Conservation (phyloP, 2,113 vertebrate species). For the Sakesphorus luctuosus region DNA sequence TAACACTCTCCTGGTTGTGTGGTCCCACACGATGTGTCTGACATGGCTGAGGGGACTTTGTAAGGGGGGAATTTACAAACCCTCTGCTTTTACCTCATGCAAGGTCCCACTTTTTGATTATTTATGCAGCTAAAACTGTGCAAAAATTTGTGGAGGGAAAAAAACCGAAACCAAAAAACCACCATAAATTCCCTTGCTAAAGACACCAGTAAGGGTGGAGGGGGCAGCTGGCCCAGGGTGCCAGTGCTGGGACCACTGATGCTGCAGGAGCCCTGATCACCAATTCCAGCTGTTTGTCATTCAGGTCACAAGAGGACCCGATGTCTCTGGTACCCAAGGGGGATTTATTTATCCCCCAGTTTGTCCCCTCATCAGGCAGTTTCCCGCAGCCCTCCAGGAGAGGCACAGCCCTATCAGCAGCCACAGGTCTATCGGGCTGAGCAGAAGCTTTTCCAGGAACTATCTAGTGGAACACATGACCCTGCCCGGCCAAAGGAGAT, state of each 20-base stretch:
- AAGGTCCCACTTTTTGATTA: background rate
- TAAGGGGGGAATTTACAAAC: background rate
- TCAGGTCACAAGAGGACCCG: background rate
- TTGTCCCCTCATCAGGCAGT: background rate
- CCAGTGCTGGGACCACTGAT: background rate
- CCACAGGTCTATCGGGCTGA: slow-evolving; percentile 57
- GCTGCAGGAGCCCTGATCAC: background rate
- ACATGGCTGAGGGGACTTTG: background rate
- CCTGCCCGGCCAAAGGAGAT: background rate
- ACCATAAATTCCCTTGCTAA: background rate
- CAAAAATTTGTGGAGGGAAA: background rate
- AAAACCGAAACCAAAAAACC: background rate
- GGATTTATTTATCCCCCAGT: background rate
- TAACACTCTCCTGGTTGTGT: fast-evolving
- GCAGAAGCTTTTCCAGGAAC: slow-evolving; percentile 69
- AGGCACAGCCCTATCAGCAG: slow-evolving; percentile 44
- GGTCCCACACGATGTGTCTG: background rate
- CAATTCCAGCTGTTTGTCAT: background rate
- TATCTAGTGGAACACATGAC: slow-evolving; percentile 43
- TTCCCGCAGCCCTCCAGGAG: background rate
- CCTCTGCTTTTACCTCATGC: background rate
- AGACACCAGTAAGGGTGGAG: background rate
- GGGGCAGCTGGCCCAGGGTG: fast-evolving
- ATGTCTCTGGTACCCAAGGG: background rate
- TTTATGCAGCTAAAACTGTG: background rate